Evolutionary conservation across 2,113 vertebrate species (phyloP), one percentile per base, ranked within the genome.

Genomic region (Pandion haliaetus): DNA sequence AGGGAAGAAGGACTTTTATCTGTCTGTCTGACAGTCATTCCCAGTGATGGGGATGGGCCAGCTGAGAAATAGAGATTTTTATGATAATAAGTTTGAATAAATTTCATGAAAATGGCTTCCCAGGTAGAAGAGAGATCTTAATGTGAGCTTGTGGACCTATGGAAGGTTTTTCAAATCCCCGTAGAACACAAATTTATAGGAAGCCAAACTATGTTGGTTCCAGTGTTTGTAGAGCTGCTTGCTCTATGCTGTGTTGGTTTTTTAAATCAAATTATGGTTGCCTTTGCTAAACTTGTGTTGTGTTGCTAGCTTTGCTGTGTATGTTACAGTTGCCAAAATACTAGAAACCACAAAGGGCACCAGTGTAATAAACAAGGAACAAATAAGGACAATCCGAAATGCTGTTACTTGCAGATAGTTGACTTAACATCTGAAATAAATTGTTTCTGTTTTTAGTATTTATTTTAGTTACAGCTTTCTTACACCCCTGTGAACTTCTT

Each of bases 311-410:
- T 97, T 77, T 90, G 66, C 59, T 96, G 55, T 88, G 47, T 92
- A 28, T 47, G 20, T 88, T 94, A n/a, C 38, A 80, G 78, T 92
- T 96, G 82, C 85, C 90, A 94, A 95, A 97, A 96, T 95, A 94
- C 58, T 83, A 59, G 71, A 93, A 95, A 91, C 85, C 82, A 74
- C 86, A 90, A 96, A 95, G 50, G n/a, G 50, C 50, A 92, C 21
- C 70, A 86, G 52, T 79, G 14, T 81, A 90, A 94, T 86, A 90
- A 94, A 90, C 74, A 95, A 92, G 94, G 94, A 95, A 95, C 94
- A 97, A 96, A 95, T 92, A 95, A 89, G 88, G 92, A 76, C 36
- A 67, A 28, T 76, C 69, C 90, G 73, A 93, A 93, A 71, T 5
- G 6, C 58, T 91, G 52, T 93, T 95, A 34, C 8, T 91, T 94